Evolutionary conservation across 1,140 invertebrate species (phyloP), one percentile per base, ranked within the genome.

Genomic region (Andricus grossulariae): DNA sequence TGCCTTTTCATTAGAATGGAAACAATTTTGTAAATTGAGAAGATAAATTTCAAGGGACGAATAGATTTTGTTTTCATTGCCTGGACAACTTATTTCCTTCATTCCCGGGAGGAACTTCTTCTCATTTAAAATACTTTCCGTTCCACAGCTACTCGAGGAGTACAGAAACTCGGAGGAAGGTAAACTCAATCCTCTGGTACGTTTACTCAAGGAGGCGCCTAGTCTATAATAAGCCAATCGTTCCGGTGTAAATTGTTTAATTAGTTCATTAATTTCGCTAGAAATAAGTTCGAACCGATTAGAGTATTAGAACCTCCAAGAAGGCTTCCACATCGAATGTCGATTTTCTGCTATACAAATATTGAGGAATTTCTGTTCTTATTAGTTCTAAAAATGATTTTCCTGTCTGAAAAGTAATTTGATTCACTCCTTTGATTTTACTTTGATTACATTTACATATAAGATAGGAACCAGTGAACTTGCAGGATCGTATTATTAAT

Each of bases 101-200:
- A 25, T 70, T 75, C 15, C 25, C 19, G n/a, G 15, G 18, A 75
- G 57, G 21, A 66, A 66, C 5, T 66, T 39, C 39, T 60, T 57
- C 54, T 57, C 21, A 51, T 57, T 60, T 45, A 57, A 55, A 45
- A 73, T 73, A 74, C 55, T 32, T 74, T 57, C 78, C 78, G 72
- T 81, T 84, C 90, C 88, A 50, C 90, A 95, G 94, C 89, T 94
- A 54, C 86, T 95, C 66, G 93, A 95, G 82, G 94, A 94, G 79
- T 95, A 94, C 86, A 92, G 91, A 86, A 92, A 92, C 79, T 95
- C 94, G 5, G 92, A 93, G 66, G 91, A 91, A 72, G 94, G 93
- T 57, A 93, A 93, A 81, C 89, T 90, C 12, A 93, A 94, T 87
- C 92, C 92, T 72, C 83, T 95, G 76, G 92, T 95, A 45, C 89